Base-by-base conservation (phyloP, 2,113 vertebrate species). In the Sula dactylatra region DNA sequence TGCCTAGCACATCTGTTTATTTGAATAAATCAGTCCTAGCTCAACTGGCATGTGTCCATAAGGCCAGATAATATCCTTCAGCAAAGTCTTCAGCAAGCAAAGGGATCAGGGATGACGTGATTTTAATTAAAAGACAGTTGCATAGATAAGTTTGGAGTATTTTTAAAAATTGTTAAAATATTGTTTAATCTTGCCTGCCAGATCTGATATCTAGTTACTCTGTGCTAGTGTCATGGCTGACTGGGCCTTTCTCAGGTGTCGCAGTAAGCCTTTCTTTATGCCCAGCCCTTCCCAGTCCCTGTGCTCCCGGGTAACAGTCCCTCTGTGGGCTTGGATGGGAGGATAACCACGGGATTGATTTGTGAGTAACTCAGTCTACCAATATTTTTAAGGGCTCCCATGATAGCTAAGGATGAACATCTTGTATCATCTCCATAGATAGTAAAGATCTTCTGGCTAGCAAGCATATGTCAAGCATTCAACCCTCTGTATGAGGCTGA, bases 1-100 rank as follows among this genome's bases (percentile, higher is more conserved):
- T 94, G 91, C 95, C 97, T 87, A 82, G 78, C 86, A 93, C 96
- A 97, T 91, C 91, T 94, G 94, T 95, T 96, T 95, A 62, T 92
- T 96, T 79, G 95, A 69, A 86, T 56, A 91, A 94, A 92, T 92
- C 95, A 91, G 88, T 94, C 96, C 80, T 94, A 82, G 81, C 84
- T 95, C 87, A 90, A 93, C 90, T 96, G 89, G 91, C 94, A 76
- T 54, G 82, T 94, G 92, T 96, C 96, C 95, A 94, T 85, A 94
- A 91, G 70, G 65, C 73, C 77, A 86, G 73, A 59, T 87, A 92
- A 92, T 84, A 94, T 84, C 77, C 83, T 95, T 94, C 73, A 84
- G 44, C 34, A 71, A 76, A 93, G 91, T 88, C 91, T 96, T 94
- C 93, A 91, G 77, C 62, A 91, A 95, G 95, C 70, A 82, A 73